phyloP scores from a whole-genome alignment of 2,797 vertebrate genomes.

The Parotocinclus haroldoi region DNA sequence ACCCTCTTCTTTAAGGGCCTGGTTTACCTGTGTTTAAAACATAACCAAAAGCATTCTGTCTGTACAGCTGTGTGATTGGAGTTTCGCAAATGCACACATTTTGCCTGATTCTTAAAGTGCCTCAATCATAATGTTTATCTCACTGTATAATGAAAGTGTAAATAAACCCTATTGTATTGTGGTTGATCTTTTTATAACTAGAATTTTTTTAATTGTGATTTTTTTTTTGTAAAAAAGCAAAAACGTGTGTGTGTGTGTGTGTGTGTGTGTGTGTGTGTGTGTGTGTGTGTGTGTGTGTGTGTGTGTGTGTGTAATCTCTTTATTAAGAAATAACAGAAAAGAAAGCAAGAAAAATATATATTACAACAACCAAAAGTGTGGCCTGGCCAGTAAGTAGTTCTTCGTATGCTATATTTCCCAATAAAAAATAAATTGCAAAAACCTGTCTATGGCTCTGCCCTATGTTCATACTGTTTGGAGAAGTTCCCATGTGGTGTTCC shows the following conservation, averaged over 20 bases:
- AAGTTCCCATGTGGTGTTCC: neutral
- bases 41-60: constrained; percentile 65
- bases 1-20: constrained; percentile 69
- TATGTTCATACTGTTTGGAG: constrained; percentile 29
- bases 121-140: constrained; percentile 82
- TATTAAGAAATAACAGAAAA: constrained; percentile 51
- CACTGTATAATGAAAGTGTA: constrained; percentile 75
- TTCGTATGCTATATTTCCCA: constrained; percentile 49
- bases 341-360: constrained; percentile 56
- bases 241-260: too few relatives aligned
- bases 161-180: constrained; percentile 78
- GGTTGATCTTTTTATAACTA: constrained; percentile 70
- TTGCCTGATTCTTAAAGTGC: constrained; percentile 87
- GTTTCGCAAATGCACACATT: constrained; percentile 74
- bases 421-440: constrained; percentile 44
- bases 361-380: constrained; percentile 59
- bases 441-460: constrained; percentile 5
- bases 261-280: too few relatives aligned
- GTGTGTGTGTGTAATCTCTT: too few relatives aligned
- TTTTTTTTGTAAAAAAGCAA: constrained; percentile 90
- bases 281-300: too few relatives aligned
- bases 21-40: constrained; percentile 77
- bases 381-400: constrained; percentile 50
- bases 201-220: constrained; percentile 93
- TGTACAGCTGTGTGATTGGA: constrained; percentile 63